A percentile compares a stretch with the other conserved stretches of the same genome.
Evolutionary conservation across 2,797 vertebrate species (phyloP).

Genomic region (Ctenosaura bakeri): DNA sequence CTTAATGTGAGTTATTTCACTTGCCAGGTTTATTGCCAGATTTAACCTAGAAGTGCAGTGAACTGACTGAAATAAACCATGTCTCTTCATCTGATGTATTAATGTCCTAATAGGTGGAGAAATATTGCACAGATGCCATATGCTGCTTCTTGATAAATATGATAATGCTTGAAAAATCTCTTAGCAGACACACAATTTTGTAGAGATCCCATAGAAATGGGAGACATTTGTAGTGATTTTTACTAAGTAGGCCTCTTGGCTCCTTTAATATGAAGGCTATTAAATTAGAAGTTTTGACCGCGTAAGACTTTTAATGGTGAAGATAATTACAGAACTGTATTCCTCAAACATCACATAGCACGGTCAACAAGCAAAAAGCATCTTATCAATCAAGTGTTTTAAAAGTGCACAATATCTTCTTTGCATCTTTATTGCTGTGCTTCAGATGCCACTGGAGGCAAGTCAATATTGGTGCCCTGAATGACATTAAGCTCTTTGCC

Average conservation of each 20-base stretch:
- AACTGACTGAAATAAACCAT: background rate
- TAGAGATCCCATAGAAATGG: background rate
- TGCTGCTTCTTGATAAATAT: background rate
- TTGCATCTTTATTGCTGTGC: conserved; percentile 42
- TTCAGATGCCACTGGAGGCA: conserved; percentile 64
- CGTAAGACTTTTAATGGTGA: background rate
- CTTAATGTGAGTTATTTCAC: no score
- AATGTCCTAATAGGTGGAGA: no score
- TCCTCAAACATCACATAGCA: background rate
- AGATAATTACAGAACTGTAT: background rate
- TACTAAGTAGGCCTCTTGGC: background rate
- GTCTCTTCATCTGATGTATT: background rate
- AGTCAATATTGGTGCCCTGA: conserved; percentile 85
- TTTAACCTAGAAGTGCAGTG: no score
- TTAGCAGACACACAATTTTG: background rate
- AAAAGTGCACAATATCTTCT: background rate
- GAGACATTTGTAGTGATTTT: background rate
- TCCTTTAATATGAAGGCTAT: background rate
- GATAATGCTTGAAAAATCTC: background rate
- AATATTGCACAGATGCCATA: no score
- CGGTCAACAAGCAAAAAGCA: background rate
- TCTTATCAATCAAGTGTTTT: conserved; percentile 46
- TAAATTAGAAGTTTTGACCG: background rate
- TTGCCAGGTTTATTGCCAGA: no score
- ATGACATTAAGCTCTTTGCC: conserved; percentile 91